Evolutionary conservation across 1,140 invertebrate species (phyloP).

Genomic region (Delia radicum): DNA sequence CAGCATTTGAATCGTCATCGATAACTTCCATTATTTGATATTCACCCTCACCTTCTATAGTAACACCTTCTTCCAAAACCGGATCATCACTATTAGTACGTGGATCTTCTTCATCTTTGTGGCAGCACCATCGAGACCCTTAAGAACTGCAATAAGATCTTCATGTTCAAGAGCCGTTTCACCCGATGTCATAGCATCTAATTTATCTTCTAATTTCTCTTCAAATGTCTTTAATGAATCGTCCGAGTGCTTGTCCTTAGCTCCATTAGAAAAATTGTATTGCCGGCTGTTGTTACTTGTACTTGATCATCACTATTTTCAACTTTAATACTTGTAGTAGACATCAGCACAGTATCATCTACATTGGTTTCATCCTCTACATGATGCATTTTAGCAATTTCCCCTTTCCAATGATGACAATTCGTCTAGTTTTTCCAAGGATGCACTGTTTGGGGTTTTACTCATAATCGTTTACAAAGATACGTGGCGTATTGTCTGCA

Average conservation of each 20-base stretch:
- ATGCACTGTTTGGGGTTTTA: not conserved
- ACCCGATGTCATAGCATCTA: constrained; percentile 7
- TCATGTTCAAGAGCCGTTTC: constrained; percentile 39
- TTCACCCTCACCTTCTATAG: constrained; percentile 50
- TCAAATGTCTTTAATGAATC: too few species aligned
- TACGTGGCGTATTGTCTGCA: not conserved
- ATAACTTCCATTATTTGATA: constrained; percentile 51
- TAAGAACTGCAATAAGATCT: constrained; percentile 49
- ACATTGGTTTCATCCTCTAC: constrained; percentile 24
- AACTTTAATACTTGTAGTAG: not conserved
- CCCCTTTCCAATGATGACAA: constrained; percentile 44
- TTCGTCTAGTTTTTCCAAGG: constrained; percentile 38
- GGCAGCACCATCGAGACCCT: constrained; percentile 34
- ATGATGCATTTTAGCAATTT: constrained; percentile 50
- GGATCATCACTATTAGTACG: constrained; percentile 29
- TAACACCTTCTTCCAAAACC: constrained; percentile 39
- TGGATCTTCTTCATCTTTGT: too few species aligned
- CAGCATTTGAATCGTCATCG: constrained; percentile 38
- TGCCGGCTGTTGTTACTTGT: not conserved
- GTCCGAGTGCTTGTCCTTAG: not conserved
- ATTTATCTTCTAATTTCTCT: not conserved
- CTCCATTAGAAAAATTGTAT: not conserved
- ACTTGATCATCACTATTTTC: not conserved
- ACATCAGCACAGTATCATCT: not conserved
- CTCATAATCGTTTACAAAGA: not conserved